Conservation (phyloP, 2,113 vertebrate species). For the Eonycteris spelaea region DNA sequence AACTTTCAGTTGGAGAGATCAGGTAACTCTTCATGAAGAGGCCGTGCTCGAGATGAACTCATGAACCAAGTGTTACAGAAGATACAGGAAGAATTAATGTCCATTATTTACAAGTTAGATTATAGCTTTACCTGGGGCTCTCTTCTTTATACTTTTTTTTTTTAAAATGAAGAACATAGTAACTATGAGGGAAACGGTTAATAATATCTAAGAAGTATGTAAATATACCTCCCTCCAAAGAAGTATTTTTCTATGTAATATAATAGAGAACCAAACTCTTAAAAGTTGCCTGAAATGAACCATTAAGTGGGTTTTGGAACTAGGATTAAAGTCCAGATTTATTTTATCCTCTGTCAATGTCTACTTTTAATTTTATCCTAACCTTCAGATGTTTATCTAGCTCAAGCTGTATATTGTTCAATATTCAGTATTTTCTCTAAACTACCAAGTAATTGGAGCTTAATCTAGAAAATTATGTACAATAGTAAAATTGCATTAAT, state of each 20-base stretch:
- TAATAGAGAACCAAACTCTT: neutral
- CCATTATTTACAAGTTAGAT: neutral
- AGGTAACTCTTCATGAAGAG: neutral
- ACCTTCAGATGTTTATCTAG: neutral
- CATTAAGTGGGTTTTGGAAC: slow-evolving; percentile 12
- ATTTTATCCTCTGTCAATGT: neutral
- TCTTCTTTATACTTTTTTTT: neutral
- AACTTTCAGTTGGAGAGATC: neutral
- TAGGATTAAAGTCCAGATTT: neutral
- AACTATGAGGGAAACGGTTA: neutral
- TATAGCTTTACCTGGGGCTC: neutral
- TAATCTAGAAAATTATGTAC: slow-evolving; percentile 69
- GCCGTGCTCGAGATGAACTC: neutral
- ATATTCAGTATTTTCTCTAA: slow-evolving; percentile 51
- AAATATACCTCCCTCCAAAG: neutral
- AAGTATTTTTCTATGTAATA: neutral
- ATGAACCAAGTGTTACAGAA: neutral
- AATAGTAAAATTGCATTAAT: slow-evolving; percentile 69
- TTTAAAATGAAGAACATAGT: neutral
- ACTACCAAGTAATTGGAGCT: slow-evolving; percentile 59
- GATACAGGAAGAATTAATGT: neutral
- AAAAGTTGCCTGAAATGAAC: neutral
- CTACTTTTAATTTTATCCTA: slow-evolving; percentile 19
- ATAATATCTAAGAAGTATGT: neutral
- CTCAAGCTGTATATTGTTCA: slow-evolving; percentile 23